Percentiles rank a stretch among this genome's conserved stretches.
Conservation (phyloP, 2,888 invertebrate species). For the Mycogona germanica region DNA sequence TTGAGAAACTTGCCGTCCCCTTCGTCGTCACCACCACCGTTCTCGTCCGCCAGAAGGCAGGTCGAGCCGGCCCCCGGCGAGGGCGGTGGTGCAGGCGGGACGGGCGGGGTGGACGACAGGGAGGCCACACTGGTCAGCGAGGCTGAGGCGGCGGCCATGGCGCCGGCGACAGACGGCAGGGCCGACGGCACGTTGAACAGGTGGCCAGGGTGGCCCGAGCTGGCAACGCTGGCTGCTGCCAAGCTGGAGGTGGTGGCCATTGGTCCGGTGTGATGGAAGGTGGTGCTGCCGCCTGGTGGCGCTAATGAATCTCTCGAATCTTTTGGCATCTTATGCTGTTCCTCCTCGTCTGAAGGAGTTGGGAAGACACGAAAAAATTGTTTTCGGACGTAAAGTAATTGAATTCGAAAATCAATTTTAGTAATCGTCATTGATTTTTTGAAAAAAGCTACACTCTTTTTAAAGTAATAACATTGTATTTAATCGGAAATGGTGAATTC, state of each 20-base stretch:
- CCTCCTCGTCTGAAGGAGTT: conserved; percentile 10
- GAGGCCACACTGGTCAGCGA: conserved; percentile 1
- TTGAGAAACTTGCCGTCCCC: conserved; percentile 44
- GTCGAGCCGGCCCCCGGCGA: conserved; percentile 13
- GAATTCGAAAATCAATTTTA: too few relatives aligned
- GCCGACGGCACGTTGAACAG: conserved; percentile 14
- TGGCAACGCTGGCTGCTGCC: conserved; percentile 8
- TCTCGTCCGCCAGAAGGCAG: conserved; percentile 1
- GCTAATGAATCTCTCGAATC: conserved; percentile 3
- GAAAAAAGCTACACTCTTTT: too few relatives aligned
- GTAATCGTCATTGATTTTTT: too few relatives aligned
- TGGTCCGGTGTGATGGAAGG: neutral
- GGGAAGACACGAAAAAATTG: too few relatives aligned
- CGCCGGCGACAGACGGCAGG: conserved; percentile 11
- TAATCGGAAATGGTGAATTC: too few relatives aligned
- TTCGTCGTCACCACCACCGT: neutral
- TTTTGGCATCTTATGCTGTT: conserved; percentile 7
- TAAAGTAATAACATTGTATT: too few relatives aligned
- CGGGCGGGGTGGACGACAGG: neutral
- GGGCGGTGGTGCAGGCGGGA: conserved; percentile 7
- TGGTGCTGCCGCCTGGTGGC: neutral
- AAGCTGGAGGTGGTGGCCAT: conserved; percentile 6
- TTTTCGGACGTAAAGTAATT: too few relatives aligned
- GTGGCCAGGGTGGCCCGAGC: too few relatives aligned
- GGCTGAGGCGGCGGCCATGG: neutral